These are phyloP conservation scores for Berghia stephanieae DNA, from an alignment of 1,140 invertebrate genomes.

Conservation along the genomic window DNA sequence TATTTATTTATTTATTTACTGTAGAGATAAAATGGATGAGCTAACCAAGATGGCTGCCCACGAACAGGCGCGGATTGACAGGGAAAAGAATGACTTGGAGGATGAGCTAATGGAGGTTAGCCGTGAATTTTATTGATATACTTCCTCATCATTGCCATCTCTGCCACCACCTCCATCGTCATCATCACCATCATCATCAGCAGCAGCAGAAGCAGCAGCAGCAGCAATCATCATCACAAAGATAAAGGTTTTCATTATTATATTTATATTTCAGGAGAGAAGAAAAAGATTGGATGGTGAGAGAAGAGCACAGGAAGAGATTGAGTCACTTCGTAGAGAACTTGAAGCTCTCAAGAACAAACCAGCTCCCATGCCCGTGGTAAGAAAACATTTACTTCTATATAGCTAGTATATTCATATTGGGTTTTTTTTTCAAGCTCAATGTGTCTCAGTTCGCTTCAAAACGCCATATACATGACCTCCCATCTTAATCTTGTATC, in stretches of 20 bases:
- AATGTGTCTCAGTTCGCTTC: no score
- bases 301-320: conserved; percentile 48
- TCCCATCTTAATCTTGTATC: no score
- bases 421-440: not conserved
- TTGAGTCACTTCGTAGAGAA: conserved; percentile 49
- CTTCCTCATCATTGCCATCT: not conserved
- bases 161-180: no score
- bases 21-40: conserved; percentile 50
- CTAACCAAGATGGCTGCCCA: conserved; percentile 43
- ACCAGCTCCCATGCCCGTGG: conserved; percentile 24
- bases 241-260: no score
- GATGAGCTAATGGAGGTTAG: conserved; percentile 51
- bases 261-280: conserved; percentile 50
- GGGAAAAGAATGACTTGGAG: conserved; percentile 49
- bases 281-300: conserved; percentile 47
- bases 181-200: no score
- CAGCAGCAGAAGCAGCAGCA: no score
- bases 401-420: not conserved
- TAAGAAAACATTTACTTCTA: conserved; percentile 12
- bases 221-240: no score
- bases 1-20: not conserved
- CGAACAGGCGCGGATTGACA: conserved; percentile 50
- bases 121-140: not conserved
- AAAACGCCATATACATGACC: no score
- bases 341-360: conserved; percentile 46